These are phyloP conservation scores for Acromyrmex charruanus DNA, from an alignment of 1,140 invertebrate species.

Conservation along the genomic window DNA sequence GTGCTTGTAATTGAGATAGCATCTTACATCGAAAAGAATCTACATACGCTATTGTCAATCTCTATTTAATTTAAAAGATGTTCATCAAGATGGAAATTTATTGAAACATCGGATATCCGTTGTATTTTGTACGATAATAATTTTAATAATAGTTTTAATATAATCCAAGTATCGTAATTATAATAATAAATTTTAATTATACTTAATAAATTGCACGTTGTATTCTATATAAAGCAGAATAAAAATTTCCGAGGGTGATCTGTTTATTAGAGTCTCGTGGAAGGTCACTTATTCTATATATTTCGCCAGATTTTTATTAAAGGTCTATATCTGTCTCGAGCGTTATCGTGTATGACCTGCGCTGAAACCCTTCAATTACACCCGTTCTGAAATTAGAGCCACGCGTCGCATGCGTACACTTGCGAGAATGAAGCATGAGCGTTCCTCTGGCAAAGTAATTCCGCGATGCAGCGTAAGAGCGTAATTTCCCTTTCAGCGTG, in stretches of 20 bases:
- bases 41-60: not conserved
- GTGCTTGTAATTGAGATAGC: not conserved
- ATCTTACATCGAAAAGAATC: not conserved
- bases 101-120: not conserved
- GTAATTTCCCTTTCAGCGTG: slow-evolving; percentile 73
- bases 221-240: not conserved
- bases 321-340: not conserved
- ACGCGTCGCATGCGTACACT: slow-evolving; percentile 40
- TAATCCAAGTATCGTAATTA: not conserved
- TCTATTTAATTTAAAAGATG: not conserved
- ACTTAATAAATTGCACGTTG: slow-evolving; percentile 2
- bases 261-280: slow-evolving; percentile 16
- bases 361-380: slow-evolving; percentile 16
- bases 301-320: slow-evolving; percentile 42
- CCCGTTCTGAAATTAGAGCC: slow-evolving; percentile 48
- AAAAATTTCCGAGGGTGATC: slow-evolving; percentile 15
- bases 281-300: slow-evolving; percentile 28
- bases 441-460: slow-evolving; percentile 62
- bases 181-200: slow-evolving; percentile 8
- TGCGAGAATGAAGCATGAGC: slow-evolving; percentile 31
- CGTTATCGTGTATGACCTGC: slow-evolving; percentile 21
- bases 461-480: slow-evolving; percentile 38
- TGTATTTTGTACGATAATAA: not conserved
- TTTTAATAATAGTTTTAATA: not conserved
- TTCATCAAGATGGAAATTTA: not conserved